A percentile compares a stretch with the other conserved stretches of the same genome.
Evolutionary conservation across 2,888 invertebrate genomes (phyloP).

Genomic region (Ectemnius continuus): DNA sequence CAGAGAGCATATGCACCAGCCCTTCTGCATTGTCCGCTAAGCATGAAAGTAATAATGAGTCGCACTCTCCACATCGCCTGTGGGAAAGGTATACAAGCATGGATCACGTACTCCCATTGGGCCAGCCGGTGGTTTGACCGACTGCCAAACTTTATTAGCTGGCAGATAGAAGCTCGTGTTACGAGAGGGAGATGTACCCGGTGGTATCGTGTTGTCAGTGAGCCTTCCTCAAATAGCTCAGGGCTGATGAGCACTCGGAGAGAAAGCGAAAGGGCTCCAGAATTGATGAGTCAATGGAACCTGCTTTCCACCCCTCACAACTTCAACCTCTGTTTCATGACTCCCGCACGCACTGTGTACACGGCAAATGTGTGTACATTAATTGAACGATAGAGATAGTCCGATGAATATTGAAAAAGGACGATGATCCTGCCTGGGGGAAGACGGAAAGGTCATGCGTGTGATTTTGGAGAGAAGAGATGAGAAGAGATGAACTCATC

Average conservation of each 20-base stretch:
- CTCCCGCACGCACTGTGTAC: neutral
- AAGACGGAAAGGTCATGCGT: neutral
- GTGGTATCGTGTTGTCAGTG: constrained; percentile 24
- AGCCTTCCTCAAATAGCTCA: constrained; percentile 56
- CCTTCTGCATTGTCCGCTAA: constrained; percentile 47
- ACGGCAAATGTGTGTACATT: neutral
- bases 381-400: neutral
- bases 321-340: neutral
- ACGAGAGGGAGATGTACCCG: constrained; percentile 41
- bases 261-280: constrained; percentile 39
- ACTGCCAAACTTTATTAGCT: constrained; percentile 65
- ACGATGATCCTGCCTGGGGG: neutral
- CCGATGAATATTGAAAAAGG: neutral
- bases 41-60: constrained; percentile 66
- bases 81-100: constrained; percentile 68
- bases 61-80: constrained; percentile 57
- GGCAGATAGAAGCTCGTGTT: constrained; percentile 55
- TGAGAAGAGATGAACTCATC: neutral
- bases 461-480: neutral
- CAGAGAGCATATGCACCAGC: constrained; percentile 60
- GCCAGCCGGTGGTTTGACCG: constrained; percentile 57
- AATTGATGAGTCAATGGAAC: constrained; percentile 43
- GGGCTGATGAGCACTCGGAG: constrained; percentile 33
- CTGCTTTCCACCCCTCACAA: constrained; percentile 42
- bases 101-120: constrained; percentile 17